Base-by-base conservation (phyloP, 2,797 vertebrate genomes). In the Sebastes diploproa region DNA sequence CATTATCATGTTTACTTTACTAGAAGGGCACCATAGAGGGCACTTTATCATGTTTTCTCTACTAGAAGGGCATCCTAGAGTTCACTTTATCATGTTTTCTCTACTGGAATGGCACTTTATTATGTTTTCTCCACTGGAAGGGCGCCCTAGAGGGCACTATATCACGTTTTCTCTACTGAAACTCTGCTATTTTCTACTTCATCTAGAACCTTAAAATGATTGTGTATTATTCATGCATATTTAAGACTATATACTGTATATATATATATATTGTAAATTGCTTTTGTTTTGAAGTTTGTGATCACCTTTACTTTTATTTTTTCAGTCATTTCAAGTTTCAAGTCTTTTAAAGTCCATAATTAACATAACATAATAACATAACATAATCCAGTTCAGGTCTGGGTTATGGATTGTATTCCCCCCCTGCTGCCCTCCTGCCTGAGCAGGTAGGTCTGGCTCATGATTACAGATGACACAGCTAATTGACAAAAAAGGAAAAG, bases 381-480 rank as follows among this genome's bases (percentile, higher is more conserved):
- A 38, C 36, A 38, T 38, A 38, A 30, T 32, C 6, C 9, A 61
- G 4, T 61, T 32, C 10, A 62, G 11, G n/a, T 22, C 18, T 34
- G 60, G 32, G 32, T 62, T 22, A 7, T 34, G 30, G 34, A 61
- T 61, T 22, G 30, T 34, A 32, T 4, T 4, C 58, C 27, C 16
- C 27, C 27, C 27, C 58, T 16, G 4, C n/a, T 13, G 14, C 20
- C 11, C 7, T 18, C 22, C 42, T 22, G 16, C 7, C 25, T 25
- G 20, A 23, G 34, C 54, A 30, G 52, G 58, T 25, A 38, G 61
- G 18, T 60, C 64, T 16, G 18, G 29, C 34, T 77, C 32, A 7
- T 72, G 65, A 87, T 72, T 76, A 58, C 78, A 68, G 81, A 81
- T 76, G 77, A 85, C 78, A 66, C 36, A 76, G 80, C 76, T 89